Conservation (phyloP, 2,113 vertebrate species). For the Microtus ochrogaster region DNA sequence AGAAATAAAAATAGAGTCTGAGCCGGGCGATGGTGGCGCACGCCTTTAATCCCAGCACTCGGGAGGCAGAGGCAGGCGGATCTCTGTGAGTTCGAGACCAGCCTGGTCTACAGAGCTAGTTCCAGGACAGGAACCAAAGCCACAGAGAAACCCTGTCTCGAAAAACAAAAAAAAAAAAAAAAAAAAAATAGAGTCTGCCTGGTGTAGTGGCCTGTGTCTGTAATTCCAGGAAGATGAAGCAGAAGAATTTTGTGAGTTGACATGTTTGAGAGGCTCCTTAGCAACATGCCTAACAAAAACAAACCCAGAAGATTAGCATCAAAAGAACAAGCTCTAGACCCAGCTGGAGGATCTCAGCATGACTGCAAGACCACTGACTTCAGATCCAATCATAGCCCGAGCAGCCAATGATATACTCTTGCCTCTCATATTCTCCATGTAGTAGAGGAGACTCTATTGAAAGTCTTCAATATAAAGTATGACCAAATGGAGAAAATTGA, state of each 20-base stretch:
- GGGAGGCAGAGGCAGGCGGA: no score
- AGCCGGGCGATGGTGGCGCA: no score
- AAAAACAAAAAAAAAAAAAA: background rate
- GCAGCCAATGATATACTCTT: background rate
- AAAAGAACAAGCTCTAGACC: background rate
- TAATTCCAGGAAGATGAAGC: background rate
- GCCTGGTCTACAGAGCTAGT: no score
- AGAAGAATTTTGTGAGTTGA: background rate
- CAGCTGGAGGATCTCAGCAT: background rate
- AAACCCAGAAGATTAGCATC: background rate
- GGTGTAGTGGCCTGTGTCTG: no score
- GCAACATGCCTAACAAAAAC: background rate
- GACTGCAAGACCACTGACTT: rapidly evolving
- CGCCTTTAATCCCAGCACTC: no score
- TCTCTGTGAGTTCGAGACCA: no score
- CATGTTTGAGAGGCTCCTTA: background rate
- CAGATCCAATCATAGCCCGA: background rate
- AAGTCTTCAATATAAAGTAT: background rate
- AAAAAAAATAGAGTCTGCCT: background rate
- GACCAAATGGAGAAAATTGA: background rate
- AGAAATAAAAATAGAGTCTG: background rate
- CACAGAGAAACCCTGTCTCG: no score
- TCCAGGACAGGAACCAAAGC: no score
- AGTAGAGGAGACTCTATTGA: background rate
- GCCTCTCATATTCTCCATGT: no score